Conservation (phyloP, 1,140 invertebrate genomes). For the Ips nitidus region DNA sequence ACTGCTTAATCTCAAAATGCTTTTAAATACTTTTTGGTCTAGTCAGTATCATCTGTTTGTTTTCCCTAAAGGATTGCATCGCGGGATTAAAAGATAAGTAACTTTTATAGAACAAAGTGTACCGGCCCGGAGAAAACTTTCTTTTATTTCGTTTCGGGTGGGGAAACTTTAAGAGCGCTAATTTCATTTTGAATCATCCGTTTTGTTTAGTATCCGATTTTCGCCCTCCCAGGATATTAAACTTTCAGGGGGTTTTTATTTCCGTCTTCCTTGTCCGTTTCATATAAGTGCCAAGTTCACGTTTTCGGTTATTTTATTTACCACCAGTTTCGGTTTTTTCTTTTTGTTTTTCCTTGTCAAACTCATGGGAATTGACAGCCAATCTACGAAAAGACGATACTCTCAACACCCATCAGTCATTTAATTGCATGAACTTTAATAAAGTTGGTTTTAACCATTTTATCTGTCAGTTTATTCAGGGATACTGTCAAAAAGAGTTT, state of each 20-base stretch:
- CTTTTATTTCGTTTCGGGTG: constrained; percentile 31
- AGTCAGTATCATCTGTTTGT: constrained; percentile 49
- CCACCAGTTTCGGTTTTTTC: background rate
- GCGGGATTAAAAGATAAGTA: constrained; percentile 45
- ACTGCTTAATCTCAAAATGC: constrained; percentile 51
- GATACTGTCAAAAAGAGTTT: too few species aligned
- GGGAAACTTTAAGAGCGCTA: constrained; percentile 32
- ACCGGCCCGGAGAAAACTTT: constrained; percentile 31
- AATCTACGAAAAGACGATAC: too few species aligned
- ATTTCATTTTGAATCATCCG: constrained; percentile 36
- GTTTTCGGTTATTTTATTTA: background rate
- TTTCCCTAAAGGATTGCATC: constrained; percentile 41
- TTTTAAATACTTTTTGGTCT: constrained; percentile 52
- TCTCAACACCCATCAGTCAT: too few species aligned
- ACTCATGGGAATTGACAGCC: too few species aligned
- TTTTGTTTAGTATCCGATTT: constrained; percentile 34
- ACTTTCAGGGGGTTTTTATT: constrained; percentile 11
- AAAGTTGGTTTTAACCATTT: too few species aligned
- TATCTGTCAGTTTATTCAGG: too few species aligned
- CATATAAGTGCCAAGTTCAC: background rate
- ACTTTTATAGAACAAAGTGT: constrained; percentile 39
- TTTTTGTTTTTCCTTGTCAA: too few species aligned
- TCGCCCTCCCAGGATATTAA: constrained; percentile 19
- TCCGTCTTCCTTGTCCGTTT: background rate
- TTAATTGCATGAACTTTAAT: too few species aligned